These are phyloP conservation scores for Polypterus bichir DNA, from an alignment of 2,113 vertebrate species.

Conservation along the genomic window DNA sequence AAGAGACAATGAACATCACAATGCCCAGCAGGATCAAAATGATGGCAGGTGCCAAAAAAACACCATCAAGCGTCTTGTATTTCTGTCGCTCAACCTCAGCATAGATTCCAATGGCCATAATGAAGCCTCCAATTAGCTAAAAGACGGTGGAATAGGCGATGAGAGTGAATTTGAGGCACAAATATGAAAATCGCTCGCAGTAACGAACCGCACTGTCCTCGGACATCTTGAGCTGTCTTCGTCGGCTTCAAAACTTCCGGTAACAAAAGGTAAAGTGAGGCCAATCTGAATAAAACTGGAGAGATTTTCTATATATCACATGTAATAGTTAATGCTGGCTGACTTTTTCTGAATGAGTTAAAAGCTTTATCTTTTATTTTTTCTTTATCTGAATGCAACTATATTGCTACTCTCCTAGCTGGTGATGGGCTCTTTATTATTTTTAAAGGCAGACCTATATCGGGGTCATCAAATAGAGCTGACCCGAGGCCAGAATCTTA, in stretches of 20 bases:
- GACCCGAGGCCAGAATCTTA: no score
- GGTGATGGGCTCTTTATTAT: no score
- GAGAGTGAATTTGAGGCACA: conserved; percentile 64
- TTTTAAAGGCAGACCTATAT: no score
- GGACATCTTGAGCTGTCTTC: conserved; percentile 17
- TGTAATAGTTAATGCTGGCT: no score
- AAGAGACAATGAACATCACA: conserved; percentile 83
- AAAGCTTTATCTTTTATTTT: no score
- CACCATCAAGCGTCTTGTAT: conserved; percentile 80
- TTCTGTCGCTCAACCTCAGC: conserved; percentile 87
- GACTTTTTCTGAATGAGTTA: no score
- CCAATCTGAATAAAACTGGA: no score
- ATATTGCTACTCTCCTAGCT: no score
- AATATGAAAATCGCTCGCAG: conserved; percentile 54
- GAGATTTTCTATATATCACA: no score
- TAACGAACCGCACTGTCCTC: conserved; percentile 43
- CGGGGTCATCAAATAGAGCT: no score
- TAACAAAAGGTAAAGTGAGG: no score
- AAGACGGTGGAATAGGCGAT: conserved; percentile 57
- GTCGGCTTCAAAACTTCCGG: conserved; percentile 31
- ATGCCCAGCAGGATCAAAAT: conserved; percentile 81
- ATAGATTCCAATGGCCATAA: conserved; percentile 80
- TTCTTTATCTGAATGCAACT: no score
- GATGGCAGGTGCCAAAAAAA: conserved; percentile 83
- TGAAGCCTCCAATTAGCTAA: conserved; percentile 70